Evolutionary conservation across 2,888 invertebrate species (phyloP), one percentile per base, ranked within the genome.

Genomic region (Xanthorhoe spadicearia): DNA sequence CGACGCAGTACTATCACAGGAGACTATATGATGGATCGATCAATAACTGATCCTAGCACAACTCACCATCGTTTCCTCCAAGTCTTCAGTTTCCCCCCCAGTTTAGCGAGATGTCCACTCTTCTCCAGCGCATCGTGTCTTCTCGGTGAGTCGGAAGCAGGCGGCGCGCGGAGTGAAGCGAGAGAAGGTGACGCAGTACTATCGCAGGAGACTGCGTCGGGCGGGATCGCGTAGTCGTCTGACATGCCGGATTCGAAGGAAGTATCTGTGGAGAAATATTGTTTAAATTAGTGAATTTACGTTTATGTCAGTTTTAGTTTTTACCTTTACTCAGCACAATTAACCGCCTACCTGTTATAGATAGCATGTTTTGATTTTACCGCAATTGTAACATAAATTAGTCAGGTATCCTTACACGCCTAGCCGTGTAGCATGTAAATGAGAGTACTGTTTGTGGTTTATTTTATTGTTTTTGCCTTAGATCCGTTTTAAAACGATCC

Each of bases 181-280:
- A 96, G 95, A 46, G 96, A 96, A 23, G 96, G 96, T 78, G 97
- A 97, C 83, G 96, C 94, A 74, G 96, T 96, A 51, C 96, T 96
- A 85, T 96, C 96, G 83, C 95, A 95, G 67, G 97, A 97, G 17
- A 97, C 94, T 0, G 98, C 98, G 89, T 99, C 99, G 9, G 99
- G 99, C 9, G 99, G 99, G 80, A 99, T 96, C 66, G 98, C 98
- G 89, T 99, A 99, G 93, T 99, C 99, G 85, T 98, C 98, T 43
- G 98, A 98, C 93, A 98, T 96, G 78, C 98, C 98, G 64, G 98
- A 98, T 89, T 98, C 98, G 92, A 97, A 96, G 68, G 98, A 98
- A 74, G 97, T 97, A 90, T 97, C 97, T 97, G 94, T 3, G 13
- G 17, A 46, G 0, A 13, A 17, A 13, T 0, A 7, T 32, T 32